Evolutionary conservation across 2,113 vertebrate species (phyloP).

Genomic region (Leptobrachium leishanense): DNA sequence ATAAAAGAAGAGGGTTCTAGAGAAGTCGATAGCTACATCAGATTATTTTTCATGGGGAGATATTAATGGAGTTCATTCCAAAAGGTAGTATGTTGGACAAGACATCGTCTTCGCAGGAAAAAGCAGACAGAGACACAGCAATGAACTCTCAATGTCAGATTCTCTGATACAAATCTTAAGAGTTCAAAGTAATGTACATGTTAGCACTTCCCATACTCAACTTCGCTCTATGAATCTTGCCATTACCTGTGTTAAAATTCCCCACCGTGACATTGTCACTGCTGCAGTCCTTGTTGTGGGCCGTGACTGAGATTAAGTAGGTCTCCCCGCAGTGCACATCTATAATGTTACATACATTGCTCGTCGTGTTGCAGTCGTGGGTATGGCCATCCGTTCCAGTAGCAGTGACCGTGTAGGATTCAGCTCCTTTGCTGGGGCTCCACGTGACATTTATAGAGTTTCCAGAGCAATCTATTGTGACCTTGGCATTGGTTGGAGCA

Average conservation of each 20-base stretch:
- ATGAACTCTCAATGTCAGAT: too few relatives aligned
- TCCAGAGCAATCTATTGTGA: constrained; percentile 14
- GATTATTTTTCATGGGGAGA: too few relatives aligned
- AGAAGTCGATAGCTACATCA: too few relatives aligned
- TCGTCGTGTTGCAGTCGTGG: constrained; percentile 30
- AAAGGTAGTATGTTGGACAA: too few relatives aligned
- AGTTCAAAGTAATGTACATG: too few relatives aligned
- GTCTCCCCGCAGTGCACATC: constrained; percentile 30
- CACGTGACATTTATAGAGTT: constrained; percentile 35
- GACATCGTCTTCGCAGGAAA: too few relatives aligned
- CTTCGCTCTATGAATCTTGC: too few relatives aligned
- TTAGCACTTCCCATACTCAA: too few relatives aligned
- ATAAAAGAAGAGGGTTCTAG: too few relatives aligned
- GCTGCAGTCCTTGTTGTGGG: constrained; percentile 12
- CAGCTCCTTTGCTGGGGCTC: constrained; percentile 32
- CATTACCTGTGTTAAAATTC: constrained; percentile 9
- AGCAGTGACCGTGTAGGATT: constrained; percentile 28
- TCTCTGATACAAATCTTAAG: too few relatives aligned
- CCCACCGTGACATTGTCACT: background rate
- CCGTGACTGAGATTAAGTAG: constrained; percentile 21
- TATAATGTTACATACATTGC: constrained; percentile 17
- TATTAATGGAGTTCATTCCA: too few relatives aligned
- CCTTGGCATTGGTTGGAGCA: background rate
- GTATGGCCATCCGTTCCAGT: constrained; percentile 29
- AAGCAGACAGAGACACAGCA: too few relatives aligned